Conservation (phyloP, 2,888 invertebrate species). For the Drosophila hamatofila region DNA sequence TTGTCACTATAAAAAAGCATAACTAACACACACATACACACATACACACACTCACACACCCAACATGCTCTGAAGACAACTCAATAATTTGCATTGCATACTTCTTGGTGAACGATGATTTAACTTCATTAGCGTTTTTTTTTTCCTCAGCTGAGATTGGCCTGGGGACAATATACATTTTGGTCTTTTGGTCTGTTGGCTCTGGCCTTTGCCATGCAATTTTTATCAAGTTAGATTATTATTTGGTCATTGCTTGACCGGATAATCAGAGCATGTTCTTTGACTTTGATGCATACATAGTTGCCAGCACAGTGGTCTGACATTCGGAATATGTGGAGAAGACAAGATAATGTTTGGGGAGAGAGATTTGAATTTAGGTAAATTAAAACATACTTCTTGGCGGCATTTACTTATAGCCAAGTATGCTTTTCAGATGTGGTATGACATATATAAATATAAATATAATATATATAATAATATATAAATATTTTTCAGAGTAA, state of each 20-base stretch:
- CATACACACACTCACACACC: conserved; percentile 2
- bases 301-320: conserved; percentile 37
- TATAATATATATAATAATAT: neutral
- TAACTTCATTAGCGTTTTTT: conserved; percentile 67
- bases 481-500: neutral
- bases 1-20: conserved; percentile 54
- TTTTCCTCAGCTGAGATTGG: conserved; percentile 32
- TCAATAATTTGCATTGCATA: conserved; percentile 49
- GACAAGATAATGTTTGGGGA: no score
- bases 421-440: neutral
- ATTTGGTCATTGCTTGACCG: conserved; percentile 71
- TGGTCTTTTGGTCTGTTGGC: conserved; percentile 17
- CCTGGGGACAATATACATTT: conserved; percentile 31
- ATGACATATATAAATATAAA: neutral
- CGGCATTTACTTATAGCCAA: neutral
- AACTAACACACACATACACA: conserved; percentile 25
- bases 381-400: neutral
- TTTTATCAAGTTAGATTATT: conserved; percentile 39
- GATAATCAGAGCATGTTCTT: conserved; percentile 73
- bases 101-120: conserved; percentile 38
- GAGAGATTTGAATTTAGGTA: neutral
- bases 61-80: conserved; percentile 20
- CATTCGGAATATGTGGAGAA: neutral
- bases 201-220: conserved; percentile 44
- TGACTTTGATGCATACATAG: conserved; percentile 32